Conservation (phyloP, 2,113 vertebrate species). For the Chloebia gouldiae region DNA sequence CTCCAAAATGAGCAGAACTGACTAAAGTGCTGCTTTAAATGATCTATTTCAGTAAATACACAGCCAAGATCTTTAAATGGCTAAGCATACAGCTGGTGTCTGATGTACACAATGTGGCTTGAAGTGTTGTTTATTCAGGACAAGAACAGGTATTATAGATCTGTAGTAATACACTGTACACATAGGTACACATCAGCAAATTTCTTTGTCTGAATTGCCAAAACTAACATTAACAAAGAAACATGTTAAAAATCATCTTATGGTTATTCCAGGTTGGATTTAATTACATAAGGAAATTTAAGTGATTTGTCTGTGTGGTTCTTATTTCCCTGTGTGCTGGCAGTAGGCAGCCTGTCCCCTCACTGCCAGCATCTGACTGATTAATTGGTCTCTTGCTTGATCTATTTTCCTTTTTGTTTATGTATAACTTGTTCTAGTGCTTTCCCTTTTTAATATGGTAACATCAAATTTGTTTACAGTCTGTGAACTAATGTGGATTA, state of each 20-base stretch:
- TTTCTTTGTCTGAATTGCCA: background rate
- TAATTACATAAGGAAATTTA: background rate
- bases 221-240: background rate
- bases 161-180: background rate
- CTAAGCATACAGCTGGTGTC: background rate
- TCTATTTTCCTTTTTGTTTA: background rate
- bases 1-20: constrained; percentile 1
- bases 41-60: background rate
- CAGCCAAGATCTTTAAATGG: background rate
- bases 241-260: background rate
- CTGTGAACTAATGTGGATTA: constrained; percentile 38
- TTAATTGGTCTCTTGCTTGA: constrained; percentile 20
- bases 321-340: background rate
- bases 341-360: background rate
- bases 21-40: background rate
- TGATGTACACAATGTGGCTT: background rate
- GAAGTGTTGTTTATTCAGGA: background rate
- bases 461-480: constrained; percentile 24
- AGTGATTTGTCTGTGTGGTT: background rate
- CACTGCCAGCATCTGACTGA: background rate
- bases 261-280: background rate
- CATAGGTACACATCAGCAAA: background rate
- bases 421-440: background rate
- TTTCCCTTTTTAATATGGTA: constrained; percentile 33
- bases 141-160: background rate